Evolutionary conservation across 2,113 vertebrate genomes (phyloP), one percentile per base, ranked within the genome.

Genomic region (Rhabdomys dilectus): DNA sequence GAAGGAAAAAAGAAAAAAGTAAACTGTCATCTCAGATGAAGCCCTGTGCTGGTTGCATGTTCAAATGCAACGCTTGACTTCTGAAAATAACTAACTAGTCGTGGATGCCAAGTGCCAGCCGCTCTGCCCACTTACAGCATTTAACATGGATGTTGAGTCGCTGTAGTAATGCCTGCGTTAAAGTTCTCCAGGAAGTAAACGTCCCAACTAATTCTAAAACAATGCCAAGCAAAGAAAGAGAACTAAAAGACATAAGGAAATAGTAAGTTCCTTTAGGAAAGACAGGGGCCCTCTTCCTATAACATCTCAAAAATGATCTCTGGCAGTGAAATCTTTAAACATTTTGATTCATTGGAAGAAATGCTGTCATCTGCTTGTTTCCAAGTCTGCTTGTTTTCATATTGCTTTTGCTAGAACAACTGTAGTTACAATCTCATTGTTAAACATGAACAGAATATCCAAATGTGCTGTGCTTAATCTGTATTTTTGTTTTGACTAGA

Each of bases 161-260:
- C 26, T 93, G n/a, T 87, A 91, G 88, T 91, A 93, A 75, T 80
- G 62, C 16, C 88, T 91, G 82, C 24, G 93, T 94, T 89, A 68
- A 78, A 87, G 90, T 89, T 88, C 42, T 58, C 10, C 39, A 53
- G 3, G 0, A 2, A 89, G n/a, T 82, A 48, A 48, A 78, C 42
- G 72, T 93, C 4, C 29, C 10, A 94, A 31, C n/a, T 53, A 73
- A 77, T 93, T 56, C 31, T 94, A 58, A 21, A 91, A 80, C 24
- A 82, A 58, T 73, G 80, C 26, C 51, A 34, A 78, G 36, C 39
- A 62, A 88, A 94, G 16, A 62, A 13, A 39, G 36, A 94, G 95
- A 94, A 29, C 70, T 91, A 95, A 70, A 93, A 51, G 93, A 68
- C 78, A 24, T 7, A 60, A 68, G 51, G 85, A 89, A 93, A 85